Evolutionary conservation across 2,113 vertebrate genomes (phyloP), one percentile per base, ranked within the genome.

Genomic region (Dasyornis broadbenti): DNA sequence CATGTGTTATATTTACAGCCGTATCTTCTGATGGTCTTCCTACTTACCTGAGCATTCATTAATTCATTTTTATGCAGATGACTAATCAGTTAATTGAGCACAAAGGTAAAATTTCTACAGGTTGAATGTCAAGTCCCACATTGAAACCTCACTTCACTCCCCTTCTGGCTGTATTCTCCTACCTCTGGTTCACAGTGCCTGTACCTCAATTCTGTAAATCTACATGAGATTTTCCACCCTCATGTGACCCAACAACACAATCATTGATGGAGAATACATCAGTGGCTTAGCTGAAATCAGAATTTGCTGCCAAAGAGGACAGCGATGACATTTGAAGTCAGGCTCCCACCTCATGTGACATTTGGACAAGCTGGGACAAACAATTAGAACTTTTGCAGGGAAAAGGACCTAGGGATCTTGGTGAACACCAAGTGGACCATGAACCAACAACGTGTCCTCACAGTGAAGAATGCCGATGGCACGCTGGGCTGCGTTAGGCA

Each of bases 381-480:
- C 11, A 57, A 20, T n/a, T 45, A 27, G n/a, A 53, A 30, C 8
- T 49, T 76, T 33, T 53, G 30, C n/a, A 23, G 50, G 39, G 24
- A 33, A 66, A 73, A 33, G 22, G 15, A 40, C 15, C 18, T 35
- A 4, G 4, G 22, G 10, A 40, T 61, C 18, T 40, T 78, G 33
- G 15, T 66, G 27, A 54, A 8, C 24, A 18, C 9, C 10, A 50
- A 16, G 40, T 7, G 70, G 28, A 28, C 31, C 8, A 18, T 56
- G 50, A 70, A 33, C 23, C 11, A 70, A 1, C 30, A 42, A 7
- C 24, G 42, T 73, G 12, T 15, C 10, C 23, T 70, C 37, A 26
- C 16, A 71, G n/a, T 18, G 82, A 68, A 75, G 53, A 53, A 4
- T 2, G 0, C 40, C 52, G 39, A 0, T 53, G n/a, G 9, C 39